These are phyloP conservation scores for Limnephilus marmoratus DNA, from an alignment of 2,888 invertebrate species.

Conservation along the genomic window DNA sequence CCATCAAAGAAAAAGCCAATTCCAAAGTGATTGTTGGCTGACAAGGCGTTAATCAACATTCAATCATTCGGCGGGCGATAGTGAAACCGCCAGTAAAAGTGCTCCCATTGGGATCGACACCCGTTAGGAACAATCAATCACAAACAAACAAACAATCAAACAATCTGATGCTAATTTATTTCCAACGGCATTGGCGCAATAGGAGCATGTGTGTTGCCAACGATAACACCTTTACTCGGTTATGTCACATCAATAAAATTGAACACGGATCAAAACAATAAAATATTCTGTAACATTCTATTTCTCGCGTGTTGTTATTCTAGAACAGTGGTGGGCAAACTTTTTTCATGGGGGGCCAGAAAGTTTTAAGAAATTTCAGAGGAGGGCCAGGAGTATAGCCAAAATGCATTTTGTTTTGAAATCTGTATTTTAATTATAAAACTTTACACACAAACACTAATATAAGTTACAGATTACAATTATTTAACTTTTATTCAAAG, in stretches of 20 bases:
- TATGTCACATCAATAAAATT: slow-evolving; percentile 17
- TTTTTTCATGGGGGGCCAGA: too few relatives aligned
- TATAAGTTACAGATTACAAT: too few relatives aligned
- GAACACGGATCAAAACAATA: background rate
- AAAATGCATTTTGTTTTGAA: too few relatives aligned
- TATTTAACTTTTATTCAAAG: too few relatives aligned
- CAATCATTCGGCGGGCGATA: slow-evolving; percentile 56
- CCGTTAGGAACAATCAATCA: slow-evolving; percentile 56
- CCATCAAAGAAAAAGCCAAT: slow-evolving; percentile 42
- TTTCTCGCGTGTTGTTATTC: background rate
- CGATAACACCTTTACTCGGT: slow-evolving; percentile 6
- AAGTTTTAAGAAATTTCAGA: too few relatives aligned
- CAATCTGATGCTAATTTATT: slow-evolving; percentile 54
- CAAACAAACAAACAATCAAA: slow-evolving; percentile 30
- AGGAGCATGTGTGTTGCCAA: slow-evolving; percentile 40
- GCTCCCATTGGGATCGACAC: slow-evolving; percentile 56
- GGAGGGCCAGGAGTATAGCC: too few relatives aligned
- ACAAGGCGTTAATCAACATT: slow-evolving; percentile 57
- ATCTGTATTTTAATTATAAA: too few relatives aligned
- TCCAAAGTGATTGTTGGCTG: slow-evolving; percentile 47
- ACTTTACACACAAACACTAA: too few relatives aligned
- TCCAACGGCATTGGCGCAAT: slow-evolving; percentile 33
- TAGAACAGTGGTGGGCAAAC: too few relatives aligned
- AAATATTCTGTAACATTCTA: background rate
- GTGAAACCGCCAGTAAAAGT: slow-evolving; percentile 51